These are phyloP conservation scores for Erinaceus europaeus DNA, from an alignment of 2,113 vertebrate genomes.

Conservation along the genomic window DNA sequence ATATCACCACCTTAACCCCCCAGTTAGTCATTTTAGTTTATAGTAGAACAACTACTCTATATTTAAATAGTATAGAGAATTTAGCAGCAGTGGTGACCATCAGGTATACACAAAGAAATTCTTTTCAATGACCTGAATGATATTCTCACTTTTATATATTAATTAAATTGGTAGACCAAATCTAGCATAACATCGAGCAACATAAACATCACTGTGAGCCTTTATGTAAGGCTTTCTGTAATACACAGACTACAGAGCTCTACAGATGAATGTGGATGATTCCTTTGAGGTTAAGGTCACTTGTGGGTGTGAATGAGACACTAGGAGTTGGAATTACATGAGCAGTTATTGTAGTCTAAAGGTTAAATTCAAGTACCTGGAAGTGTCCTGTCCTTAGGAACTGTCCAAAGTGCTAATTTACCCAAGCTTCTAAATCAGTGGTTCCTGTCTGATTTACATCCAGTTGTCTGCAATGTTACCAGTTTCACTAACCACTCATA, in stretches of 20 bases:
- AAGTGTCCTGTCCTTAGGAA: accelerated
- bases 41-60: not conserved
- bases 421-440: not conserved
- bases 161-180: not conserved
- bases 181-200: not conserved
- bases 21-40: too few species aligned
- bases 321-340: not conserved
- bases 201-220: not conserved
- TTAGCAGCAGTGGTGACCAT: not conserved
- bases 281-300: not conserved
- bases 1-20: too few species aligned
- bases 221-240: not conserved
- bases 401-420: constrained; percentile 23
- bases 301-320: not conserved
- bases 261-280: not conserved
- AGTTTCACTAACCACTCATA: not conserved
- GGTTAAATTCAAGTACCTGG: not conserved
- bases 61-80: not conserved
- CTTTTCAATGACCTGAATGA: not conserved
- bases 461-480: not conserved
- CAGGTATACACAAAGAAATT: not conserved
- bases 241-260: not conserved
- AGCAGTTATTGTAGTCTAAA: not conserved
- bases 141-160: not conserved
- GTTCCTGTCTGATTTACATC: not conserved